Evolutionary conservation across 2,888 invertebrate species (phyloP), one percentile per base, ranked within the genome.

Genomic region (Conops quadrifasciatus): DNA sequence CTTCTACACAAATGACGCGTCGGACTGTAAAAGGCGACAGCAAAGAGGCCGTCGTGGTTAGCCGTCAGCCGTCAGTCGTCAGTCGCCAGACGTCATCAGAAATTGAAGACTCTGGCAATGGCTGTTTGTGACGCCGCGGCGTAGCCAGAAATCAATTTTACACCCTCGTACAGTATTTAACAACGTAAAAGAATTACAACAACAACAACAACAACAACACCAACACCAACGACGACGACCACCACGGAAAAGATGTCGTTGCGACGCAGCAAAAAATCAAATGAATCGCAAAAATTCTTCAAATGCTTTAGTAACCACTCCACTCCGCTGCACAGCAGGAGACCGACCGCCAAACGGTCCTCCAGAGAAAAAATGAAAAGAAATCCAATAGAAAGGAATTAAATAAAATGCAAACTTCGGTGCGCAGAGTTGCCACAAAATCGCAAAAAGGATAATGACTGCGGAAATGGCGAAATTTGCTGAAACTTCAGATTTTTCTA

Each of bases 361-460:
- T n/a, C n/a, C n/a, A 36, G n/a, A n/a, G 43, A 0, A 43, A 62
- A 62, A 43, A 43, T 21, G 16, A 26, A 24, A 21, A 65, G 19
- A 51, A 30, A 30, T 30, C 51, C n/a, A 49, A 51, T 65, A 65
- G 49, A 51, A 49, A 24, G 19, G 26, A 51, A 30, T 65, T 19
- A 30, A 51, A n/a, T 28, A 51, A 51, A 51, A 51, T 51, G 15
- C 26, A 65, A 65, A 64, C 9, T 21, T 47, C 2, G 16, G 16
- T 60, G 26, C 60, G 7, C 51, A 59, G 60, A 63, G 58, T 21
- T 71, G 70, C 70, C 72, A 56, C 49, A 68, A 72, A 26, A 30
- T 73, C 67, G 73, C 36, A 36, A 73, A n/a, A n/a, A n/a, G 75
- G 76, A 80, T 80, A 81, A 80, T 80, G 80, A 80, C 78, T 36